Evolutionary conservation across 2,888 invertebrate species (phyloP).

Genomic region (Panorpa germanica): DNA sequence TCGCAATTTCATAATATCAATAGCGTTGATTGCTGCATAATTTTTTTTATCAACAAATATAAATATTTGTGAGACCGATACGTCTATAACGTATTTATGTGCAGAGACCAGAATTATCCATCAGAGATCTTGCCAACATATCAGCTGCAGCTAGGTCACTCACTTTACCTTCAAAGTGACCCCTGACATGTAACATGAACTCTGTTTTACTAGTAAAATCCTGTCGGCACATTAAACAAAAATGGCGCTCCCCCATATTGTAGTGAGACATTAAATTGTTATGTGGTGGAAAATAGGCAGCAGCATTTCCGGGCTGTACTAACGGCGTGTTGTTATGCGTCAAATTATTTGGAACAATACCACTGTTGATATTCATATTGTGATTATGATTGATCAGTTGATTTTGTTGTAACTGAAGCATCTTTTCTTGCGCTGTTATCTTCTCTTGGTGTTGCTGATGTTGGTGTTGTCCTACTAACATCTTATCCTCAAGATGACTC

Average conservation of each 20-base stretch:
- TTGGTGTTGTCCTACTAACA: slow-evolving; percentile 7
- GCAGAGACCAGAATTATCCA: slow-evolving; percentile 33
- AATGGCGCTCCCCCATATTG: too few relatives aligned
- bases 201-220: slow-evolving; percentile 46
- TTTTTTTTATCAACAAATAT: not conserved
- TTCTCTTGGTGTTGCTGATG: slow-evolving; percentile 1
- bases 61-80: not conserved
- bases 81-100: slow-evolving; percentile 23
- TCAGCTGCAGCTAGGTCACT: slow-evolving; percentile 28
- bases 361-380: slow-evolving; percentile 3
- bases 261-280: too few relatives aligned
- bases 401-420: slow-evolving; percentile 16
- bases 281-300: slow-evolving; percentile 14
- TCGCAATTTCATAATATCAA: not conserved
- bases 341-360: too few relatives aligned
- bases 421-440: slow-evolving; percentile 15
- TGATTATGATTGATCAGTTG: slow-evolving; percentile 7
- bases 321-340: too few relatives aligned
- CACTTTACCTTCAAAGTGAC: slow-evolving; percentile 40
- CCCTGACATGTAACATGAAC: slow-evolving; percentile 48
- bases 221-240: slow-evolving; percentile 44
- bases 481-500: slow-evolving; percentile 38
- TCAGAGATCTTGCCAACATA: slow-evolving; percentile 29
- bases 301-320: slow-evolving; percentile 18
- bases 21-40: not conserved